Percentiles rank a stretch among this genome's conserved stretches.
These are phyloP conservation scores for Lepus oiostolus DNA, from an alignment of 2,797 vertebrate genomes.

Conservation along the genomic window DNA sequence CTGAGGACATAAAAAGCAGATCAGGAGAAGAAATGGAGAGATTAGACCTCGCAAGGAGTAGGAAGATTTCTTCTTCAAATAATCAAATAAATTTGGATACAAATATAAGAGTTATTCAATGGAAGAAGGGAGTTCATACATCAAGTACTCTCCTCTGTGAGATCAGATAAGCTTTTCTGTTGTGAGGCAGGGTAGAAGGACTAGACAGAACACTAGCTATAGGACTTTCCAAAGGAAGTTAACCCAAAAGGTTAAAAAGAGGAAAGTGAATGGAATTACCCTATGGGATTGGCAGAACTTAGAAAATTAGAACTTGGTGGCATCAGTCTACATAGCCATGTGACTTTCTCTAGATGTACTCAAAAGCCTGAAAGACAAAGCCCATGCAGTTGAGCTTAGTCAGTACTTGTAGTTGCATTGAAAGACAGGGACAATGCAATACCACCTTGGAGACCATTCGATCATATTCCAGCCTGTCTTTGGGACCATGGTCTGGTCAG, in stretches of 20 bases:
- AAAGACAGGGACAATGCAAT: background rate
- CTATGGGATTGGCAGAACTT: background rate
- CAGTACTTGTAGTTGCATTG: background rate
- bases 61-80: slow-evolving; percentile 9
- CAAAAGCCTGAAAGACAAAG: slow-evolving; percentile 19
- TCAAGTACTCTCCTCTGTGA: slow-evolving; percentile 13
- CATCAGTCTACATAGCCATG: background rate
- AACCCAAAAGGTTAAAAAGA: background rate
- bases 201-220: background rate
- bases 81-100: background rate
- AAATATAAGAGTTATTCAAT: background rate
- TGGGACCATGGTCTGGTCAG: background rate
- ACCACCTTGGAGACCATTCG: background rate
- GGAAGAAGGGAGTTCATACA: background rate
- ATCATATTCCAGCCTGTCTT: background rate
- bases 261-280: background rate
- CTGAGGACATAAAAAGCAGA: background rate
- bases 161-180: slow-evolving; percentile 17
- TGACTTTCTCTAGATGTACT: background rate
- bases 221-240: slow-evolving; percentile 5
- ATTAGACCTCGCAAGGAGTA: background rate
- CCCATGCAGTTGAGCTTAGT: slow-evolving; percentile 20
- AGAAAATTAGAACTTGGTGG: slow-evolving; percentile 13
- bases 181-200: background rate
- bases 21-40: background rate